A percentile compares a stretch with the other conserved stretches of the same genome.
These are phyloP conservation scores for Calosoma granatense DNA, from an alignment of 1,140 invertebrate species.

Conservation along the genomic window DNA sequence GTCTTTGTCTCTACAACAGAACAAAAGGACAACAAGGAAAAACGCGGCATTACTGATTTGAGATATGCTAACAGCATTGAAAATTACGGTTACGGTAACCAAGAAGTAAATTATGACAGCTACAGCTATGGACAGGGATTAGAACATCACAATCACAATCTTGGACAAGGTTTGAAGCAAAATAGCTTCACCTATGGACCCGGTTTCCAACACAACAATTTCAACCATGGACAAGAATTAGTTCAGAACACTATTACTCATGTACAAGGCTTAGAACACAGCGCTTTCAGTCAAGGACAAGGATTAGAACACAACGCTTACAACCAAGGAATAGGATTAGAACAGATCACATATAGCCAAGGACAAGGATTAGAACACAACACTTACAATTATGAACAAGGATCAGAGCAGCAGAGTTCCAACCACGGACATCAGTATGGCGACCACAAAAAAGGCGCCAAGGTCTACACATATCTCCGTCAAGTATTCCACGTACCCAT, in stretches of 20 bases:
- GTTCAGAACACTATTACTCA: no score
- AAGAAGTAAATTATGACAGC: background rate
- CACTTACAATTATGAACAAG: slow-evolving; percentile 7
- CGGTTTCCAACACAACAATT: no score
- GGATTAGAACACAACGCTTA: no score
- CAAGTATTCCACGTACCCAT: slow-evolving; percentile 28
- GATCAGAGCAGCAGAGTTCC: background rate
- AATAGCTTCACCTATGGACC: no score
- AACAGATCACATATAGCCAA: background rate
- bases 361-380: slow-evolving; percentile 12
- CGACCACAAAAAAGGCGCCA: slow-evolving; percentile 23
- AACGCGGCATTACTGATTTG: slow-evolving; percentile 31
- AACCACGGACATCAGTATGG: slow-evolving; percentile 12
- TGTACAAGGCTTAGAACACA: no score
- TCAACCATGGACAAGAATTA: no score
- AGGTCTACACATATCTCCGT: slow-evolving; percentile 14
- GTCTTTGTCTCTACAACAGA: slow-evolving; percentile 21
- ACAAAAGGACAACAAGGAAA: slow-evolving; percentile 27
- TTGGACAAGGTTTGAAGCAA: no score
- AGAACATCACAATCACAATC: background rate
- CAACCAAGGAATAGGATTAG: no score
- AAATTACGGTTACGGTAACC: slow-evolving; percentile 5
- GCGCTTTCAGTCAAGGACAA: no score
- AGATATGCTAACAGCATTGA: slow-evolving; percentile 24
- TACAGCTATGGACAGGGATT: background rate